phyloP scores from a whole-genome alignment of 2,888 invertebrate species.

The Dromius quadrimaculatus region DNA sequence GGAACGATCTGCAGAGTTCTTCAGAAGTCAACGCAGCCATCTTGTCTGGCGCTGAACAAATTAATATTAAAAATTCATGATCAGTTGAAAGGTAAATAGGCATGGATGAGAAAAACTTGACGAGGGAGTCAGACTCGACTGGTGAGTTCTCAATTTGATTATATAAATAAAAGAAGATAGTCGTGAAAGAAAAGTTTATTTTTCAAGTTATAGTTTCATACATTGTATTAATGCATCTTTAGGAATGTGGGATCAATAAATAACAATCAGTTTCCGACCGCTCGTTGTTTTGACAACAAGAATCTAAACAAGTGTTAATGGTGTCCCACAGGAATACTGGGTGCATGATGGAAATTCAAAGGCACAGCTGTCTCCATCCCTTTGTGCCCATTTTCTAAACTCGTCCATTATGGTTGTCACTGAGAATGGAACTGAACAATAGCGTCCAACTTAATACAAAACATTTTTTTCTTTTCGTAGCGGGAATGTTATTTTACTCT shows the following conservation, averaged over 20 bases:
- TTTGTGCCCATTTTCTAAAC: conserved; percentile 43
- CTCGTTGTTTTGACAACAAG: conserved; percentile 40
- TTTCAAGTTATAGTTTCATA: no score
- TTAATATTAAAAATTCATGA: conserved; percentile 38
- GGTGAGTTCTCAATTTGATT: no score
- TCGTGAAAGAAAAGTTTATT: no score
- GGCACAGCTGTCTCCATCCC: conserved; percentile 38
- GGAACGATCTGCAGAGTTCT: conserved; percentile 3
- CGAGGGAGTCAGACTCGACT: conserved; percentile 6
- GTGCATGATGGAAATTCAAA: conserved; percentile 18
- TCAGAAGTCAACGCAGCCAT: background rate
- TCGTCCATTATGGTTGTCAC: conserved; percentile 48
- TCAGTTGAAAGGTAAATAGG: conserved; percentile 27
- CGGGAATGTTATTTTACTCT: conserved; percentile 43
- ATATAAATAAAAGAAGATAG: no score
- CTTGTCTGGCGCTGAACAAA: conserved; percentile 14
- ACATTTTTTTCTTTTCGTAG: conserved; percentile 37
- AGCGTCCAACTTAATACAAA: conserved; percentile 26
- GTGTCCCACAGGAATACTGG: conserved; percentile 41
- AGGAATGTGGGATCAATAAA: conserved; percentile 14
- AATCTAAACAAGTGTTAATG: conserved; percentile 45
- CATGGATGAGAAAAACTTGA: conserved; percentile 26
- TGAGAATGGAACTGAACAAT: conserved; percentile 41
- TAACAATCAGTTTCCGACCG: conserved; percentile 13
- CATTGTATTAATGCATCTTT: no score